Base-by-base conservation (phyloP, 2,888 invertebrate genomes). In the Melanophora roralis region DNA sequence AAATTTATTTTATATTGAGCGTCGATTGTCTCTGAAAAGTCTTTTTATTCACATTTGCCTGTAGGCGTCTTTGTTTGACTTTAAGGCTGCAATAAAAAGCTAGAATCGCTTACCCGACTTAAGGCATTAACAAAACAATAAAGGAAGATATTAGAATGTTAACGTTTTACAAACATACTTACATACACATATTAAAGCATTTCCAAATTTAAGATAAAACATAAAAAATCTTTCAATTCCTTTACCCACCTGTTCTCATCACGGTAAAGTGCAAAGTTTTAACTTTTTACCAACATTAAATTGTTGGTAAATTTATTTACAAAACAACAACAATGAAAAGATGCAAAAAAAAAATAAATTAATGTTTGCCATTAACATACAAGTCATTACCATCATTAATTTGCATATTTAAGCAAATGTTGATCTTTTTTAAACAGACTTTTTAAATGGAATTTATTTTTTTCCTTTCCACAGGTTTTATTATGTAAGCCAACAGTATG, bases 331-430 rank as follows among this genome's bases (percentile, higher is more conserved):
- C 40, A 16, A 59, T 40, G 23, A 23, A 9, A 12, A 34, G 34
- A 34, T 6, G 3, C 8, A 47, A 32, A 62, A 19, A 34, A 32
- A 8, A 2, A 27, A 53, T 43, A 53, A 43, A 16, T 43, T 53
- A 67, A 67, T 67, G 60, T 67, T 47, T 67, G 55, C 55, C 49
- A 36, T 78, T 73, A 62, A 78, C 62, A 68, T 55, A 68, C 47
- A 78, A 78, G 73, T 67, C 68, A 62, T 60, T 78, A 60, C 38
- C 60, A 53, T 78, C 78, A 78, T 78, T 78, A 78, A 78, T 78
- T 78, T 73, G 55, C 78, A 57, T 78, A 68, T 59, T 49, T 47
- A 68, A 47, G 34, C 57, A 55, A 67, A 53, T 53, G 65, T 2
- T 43, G 53, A 19, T 23, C 27, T 65, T 53, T 19, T 32, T 4